Evolutionary conservation across 1,140 invertebrate species (phyloP), one percentile per base, ranked within the genome.

Genomic region (Ips nitidus): DNA sequence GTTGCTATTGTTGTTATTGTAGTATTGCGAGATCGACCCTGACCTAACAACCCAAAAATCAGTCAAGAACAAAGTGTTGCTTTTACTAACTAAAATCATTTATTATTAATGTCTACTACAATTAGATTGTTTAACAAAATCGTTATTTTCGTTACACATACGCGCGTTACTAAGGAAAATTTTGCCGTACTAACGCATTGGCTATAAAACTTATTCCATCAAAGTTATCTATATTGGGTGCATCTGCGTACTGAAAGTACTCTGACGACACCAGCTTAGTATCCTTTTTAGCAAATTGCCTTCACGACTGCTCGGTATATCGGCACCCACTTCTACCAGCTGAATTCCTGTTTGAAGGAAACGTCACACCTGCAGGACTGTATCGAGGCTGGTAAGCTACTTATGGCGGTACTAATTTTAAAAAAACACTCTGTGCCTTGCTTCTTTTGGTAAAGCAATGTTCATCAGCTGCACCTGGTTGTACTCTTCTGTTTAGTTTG

Each of bases 261-360:
- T 36, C 41, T 62, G 58, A 62, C 58, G 60, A 56, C 67, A 62
- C 59, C 58, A 69, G 52, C 67, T 47, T 50, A 38, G 59, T 69
- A 69, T 62, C 53, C 58, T 61, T 69, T 69, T 69, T 69, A 69
- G 67, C 67, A 45, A 61, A 47, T 61, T 63, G 67, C 67, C 67
- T 69, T 69, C 67, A 63, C 67, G 57, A 63, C 42, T 64, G 61
- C 68, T 63, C 52, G 63, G 52, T 38, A 22, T 22, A 63, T 62
- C 52, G 61, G 69, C 56, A 66, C 73, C 71, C 73, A 74, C 69
- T 68, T 70, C 68, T 62, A 74, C 57, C 59, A 66, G 61, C 69
- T 58, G 68, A 74, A 74, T 72, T 72, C 71, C 72, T 72, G 65
- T 69, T 70, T 71, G 52, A 43, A 66, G 63, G 53, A 71, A 69